Evolutionary conservation across 2,113 vertebrate species (phyloP).

Genomic region (Athene cunicularia): DNA sequence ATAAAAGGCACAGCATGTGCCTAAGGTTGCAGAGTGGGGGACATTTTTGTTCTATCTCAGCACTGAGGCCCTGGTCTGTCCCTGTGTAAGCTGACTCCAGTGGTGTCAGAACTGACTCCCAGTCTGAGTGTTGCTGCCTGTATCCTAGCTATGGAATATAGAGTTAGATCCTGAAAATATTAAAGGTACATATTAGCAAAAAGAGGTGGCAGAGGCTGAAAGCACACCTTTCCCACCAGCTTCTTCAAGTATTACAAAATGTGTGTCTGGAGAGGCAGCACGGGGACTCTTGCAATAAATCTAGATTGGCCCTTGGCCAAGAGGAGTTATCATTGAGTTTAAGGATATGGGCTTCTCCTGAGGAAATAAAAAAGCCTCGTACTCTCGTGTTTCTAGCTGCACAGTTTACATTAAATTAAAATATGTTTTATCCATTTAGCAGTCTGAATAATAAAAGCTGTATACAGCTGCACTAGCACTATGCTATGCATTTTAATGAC

Average conservation of each 20-base stretch:
- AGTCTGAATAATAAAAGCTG: slow-evolving; percentile 77
- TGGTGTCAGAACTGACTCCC: neutral
- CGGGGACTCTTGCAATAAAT: slow-evolving; percentile 53
- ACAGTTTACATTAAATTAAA: slow-evolving; percentile 77
- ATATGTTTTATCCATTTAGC: slow-evolving; percentile 77
- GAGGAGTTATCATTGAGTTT: slow-evolving; percentile 49
- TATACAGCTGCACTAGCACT: slow-evolving; percentile 77
- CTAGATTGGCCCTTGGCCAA: slow-evolving; percentile 65
- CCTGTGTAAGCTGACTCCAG: too few species aligned
- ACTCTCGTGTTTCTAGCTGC: slow-evolving; percentile 52
- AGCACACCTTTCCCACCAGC: neutral
- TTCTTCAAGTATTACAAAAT: slow-evolving; percentile 35
- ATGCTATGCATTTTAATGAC: slow-evolving; percentile 78
- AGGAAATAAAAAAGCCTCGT: slow-evolving; percentile 46
- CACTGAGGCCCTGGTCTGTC: neutral
- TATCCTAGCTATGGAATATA: neutral
- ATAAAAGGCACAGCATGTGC: neutral
- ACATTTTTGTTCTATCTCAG: neutral
- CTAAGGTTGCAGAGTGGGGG: neutral
- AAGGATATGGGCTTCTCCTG: slow-evolving; percentile 64
- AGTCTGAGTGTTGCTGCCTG: neutral
- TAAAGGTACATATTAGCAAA: neutral
- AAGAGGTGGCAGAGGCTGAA: neutral
- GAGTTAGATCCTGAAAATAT: neutral
- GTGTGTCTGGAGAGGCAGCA: slow-evolving; percentile 33